These are phyloP conservation scores for Heliornis fulica DNA, from an alignment of 2,113 vertebrate genomes.

Conservation along the genomic window DNA sequence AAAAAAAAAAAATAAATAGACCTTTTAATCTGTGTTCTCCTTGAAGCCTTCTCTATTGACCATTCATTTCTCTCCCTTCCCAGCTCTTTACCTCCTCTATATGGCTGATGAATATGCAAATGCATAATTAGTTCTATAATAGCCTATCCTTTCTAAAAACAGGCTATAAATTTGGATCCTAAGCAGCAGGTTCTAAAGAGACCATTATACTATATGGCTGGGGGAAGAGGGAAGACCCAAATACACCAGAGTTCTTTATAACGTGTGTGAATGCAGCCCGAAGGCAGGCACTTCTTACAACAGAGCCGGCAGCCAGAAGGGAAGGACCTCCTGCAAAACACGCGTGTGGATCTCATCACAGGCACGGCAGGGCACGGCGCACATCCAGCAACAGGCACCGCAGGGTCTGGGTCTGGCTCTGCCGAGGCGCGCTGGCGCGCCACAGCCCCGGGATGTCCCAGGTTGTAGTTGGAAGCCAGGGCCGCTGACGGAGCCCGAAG, in stretches of 20 bases:
- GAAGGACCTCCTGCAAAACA: background rate
- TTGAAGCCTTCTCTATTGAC: slow-evolving; percentile 35
- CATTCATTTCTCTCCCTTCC: slow-evolving; percentile 34
- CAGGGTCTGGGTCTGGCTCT: background rate
- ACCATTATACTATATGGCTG: background rate
- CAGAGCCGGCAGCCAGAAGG: background rate
- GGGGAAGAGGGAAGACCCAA: background rate
- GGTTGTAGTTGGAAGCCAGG: background rate
- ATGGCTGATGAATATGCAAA: slow-evolving; percentile 56
- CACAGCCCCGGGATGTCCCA: rapidly evolving
- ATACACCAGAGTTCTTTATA: background rate
- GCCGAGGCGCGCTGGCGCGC: rapidly evolving
- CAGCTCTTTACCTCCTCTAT: slow-evolving; percentile 25
- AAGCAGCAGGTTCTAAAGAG: slow-evolving; percentile 31
- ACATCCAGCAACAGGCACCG: background rate
- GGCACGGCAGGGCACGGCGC: background rate
- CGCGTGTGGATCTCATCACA: rapidly evolving
- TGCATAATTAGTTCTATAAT: slow-evolving; percentile 27
- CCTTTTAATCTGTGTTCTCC: slow-evolving; percentile 8
- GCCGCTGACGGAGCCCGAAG: no score
- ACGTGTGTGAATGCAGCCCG: background rate
- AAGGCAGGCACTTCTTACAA: background rate
- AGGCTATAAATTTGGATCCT: slow-evolving; percentile 40
- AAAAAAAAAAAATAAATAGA: slow-evolving; percentile 34
- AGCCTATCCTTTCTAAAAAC: slow-evolving; percentile 28